phyloP scores from a whole-genome alignment of 2,888 invertebrate genomes.

The Julus scanicus region DNA sequence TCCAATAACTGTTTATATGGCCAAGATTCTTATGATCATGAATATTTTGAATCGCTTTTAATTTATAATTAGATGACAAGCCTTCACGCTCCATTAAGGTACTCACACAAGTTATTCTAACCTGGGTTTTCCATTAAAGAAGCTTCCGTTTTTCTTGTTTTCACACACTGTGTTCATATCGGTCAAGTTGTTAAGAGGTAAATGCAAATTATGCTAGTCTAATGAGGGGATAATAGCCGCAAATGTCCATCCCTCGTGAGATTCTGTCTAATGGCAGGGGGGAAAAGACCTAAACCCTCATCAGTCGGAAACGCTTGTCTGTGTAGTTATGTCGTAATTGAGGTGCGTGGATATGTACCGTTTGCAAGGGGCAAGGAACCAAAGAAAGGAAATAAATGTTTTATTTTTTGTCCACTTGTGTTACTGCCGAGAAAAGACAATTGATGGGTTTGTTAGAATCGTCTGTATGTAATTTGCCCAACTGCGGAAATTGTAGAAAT shows the following conservation, averaged over 20 bases:
- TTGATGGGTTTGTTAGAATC: conserved; percentile 22
- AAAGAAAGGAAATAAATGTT: conserved; percentile 30
- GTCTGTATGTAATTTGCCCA: conserved; percentile 3
- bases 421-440: conserved; percentile 2
- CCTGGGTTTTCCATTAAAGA: not conserved
- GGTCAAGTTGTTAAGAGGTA: not conserved
- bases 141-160: not conserved
- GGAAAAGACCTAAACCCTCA: not conserved
- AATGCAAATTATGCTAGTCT: not conserved
- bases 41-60: not conserved
- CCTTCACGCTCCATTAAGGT: too few relatives aligned
- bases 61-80: not conserved
- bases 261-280: conserved; percentile 8
- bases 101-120: not conserved
- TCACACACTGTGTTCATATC: not conserved
- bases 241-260: not conserved
- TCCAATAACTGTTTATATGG: too few relatives aligned
- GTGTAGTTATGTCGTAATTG: conserved; percentile 37
- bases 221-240: not conserved
- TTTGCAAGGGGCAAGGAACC: conserved; percentile 30
- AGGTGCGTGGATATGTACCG: conserved; percentile 18
- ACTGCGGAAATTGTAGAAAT: conserved; percentile 36
- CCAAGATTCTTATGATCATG: too few relatives aligned
- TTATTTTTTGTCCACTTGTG: conserved; percentile 11
- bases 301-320: not conserved